Evolutionary conservation across 2,113 vertebrate species (phyloP).

Genomic region (Heterotilapia buettikoferi): DNA sequence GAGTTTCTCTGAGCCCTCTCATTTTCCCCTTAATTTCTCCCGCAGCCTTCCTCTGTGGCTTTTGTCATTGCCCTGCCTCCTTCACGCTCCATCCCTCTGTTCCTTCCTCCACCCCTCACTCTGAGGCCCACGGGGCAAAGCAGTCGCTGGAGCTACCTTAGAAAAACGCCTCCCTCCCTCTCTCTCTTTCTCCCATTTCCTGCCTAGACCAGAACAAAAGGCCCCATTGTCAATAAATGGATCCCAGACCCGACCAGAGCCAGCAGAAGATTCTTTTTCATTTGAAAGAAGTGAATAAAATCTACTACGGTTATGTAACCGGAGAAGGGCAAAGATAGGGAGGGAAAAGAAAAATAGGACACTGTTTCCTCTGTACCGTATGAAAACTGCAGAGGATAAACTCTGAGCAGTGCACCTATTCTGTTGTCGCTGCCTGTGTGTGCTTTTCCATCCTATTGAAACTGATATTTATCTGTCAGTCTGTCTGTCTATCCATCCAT

Average conservation of each 20-base stretch:
- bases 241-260: constrained; percentile 36
- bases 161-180: neutral
- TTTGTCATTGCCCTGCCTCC: constrained; percentile 1
- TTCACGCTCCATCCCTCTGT: neutral
- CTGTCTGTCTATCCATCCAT: neutral
- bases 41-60: neutral
- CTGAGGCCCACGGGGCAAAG: constrained; percentile 18
- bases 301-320: constrained; percentile 42
- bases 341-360: constrained; percentile 8
- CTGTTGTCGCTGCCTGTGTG: neutral
- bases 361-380: neutral
- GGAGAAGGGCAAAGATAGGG: neutral
- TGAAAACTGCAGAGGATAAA: constrained; percentile 15
- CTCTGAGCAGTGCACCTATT: neutral
- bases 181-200: constrained; percentile 35
- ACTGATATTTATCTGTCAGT: neutral
- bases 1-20: neutral
- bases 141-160: constrained; percentile 26
- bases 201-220: constrained; percentile 62
- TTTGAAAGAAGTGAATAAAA: constrained; percentile 31
- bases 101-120: constrained; percentile 25
- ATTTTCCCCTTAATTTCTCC: neutral
- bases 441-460: neutral
- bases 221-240: constrained; percentile 59
- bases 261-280: constrained; percentile 42